Percentiles rank a stretch among this genome's conserved stretches.
Evolutionary conservation across 2,797 vertebrate genomes (phyloP).

Genomic region (Danionella dracula): DNA sequence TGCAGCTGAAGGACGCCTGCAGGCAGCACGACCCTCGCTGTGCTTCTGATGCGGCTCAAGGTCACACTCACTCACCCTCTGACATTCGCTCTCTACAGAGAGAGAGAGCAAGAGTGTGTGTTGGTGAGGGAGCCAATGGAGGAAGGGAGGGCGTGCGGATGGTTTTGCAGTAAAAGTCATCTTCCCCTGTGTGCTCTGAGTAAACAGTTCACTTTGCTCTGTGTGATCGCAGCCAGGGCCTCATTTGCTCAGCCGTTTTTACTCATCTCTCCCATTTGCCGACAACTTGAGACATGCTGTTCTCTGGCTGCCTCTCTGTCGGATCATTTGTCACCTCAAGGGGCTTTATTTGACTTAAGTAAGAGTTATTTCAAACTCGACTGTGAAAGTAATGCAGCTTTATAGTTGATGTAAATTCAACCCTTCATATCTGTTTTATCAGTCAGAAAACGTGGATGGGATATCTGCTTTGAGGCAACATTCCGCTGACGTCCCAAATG

Average conservation of each 20-base stretch:
- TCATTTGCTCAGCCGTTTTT: slow-evolving; percentile 43
- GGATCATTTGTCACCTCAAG: slow-evolving; percentile 8
- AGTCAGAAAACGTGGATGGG: too few species aligned
- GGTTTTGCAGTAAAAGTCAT: slow-evolving; percentile 62
- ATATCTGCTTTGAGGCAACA: too few species aligned
- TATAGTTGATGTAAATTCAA: slow-evolving; percentile 75
- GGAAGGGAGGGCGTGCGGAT: slow-evolving; percentile 3
- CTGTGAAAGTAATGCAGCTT: slow-evolving; percentile 71
- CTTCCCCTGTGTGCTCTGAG: slow-evolving; percentile 53
- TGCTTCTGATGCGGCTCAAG: slow-evolving; percentile 81
- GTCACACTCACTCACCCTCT: slow-evolving; percentile 80
- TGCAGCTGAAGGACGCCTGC: slow-evolving; percentile 83
- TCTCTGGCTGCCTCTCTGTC: slow-evolving; percentile 23
- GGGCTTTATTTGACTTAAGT: slow-evolving; percentile 15
- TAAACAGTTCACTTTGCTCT: slow-evolving; percentile 38
- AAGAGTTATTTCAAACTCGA: slow-evolving; percentile 3
- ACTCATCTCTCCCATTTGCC: slow-evolving; percentile 59
- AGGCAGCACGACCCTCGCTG: slow-evolving; percentile 84
- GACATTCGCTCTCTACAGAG: slow-evolving; percentile 73
- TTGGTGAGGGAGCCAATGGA: background rate
- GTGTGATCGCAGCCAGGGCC: slow-evolving; percentile 54
- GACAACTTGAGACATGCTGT: slow-evolving; percentile 54
- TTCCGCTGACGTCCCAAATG: too few species aligned
- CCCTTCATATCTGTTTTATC: slow-evolving; percentile 24
- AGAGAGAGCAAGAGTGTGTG: slow-evolving; percentile 32